phyloP scores from a whole-genome alignment of 35 echinoderm and acorn worm species.

The Diadema setosum region DNA sequence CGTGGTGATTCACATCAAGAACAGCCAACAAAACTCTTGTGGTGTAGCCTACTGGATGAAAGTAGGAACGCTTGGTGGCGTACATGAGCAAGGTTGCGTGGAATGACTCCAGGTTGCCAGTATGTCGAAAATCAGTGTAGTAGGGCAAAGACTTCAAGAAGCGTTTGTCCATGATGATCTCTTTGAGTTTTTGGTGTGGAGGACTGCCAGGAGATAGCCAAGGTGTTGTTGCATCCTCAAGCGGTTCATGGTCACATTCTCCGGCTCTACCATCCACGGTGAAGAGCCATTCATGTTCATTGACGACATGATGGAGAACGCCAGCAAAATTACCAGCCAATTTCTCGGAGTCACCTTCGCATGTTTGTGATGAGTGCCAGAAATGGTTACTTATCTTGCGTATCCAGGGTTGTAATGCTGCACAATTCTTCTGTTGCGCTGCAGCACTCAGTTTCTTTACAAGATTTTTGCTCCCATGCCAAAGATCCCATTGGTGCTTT shows the following conservation, averaged over 20 bases:
- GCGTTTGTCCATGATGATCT: neutral
- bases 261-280: constrained; percentile 13
- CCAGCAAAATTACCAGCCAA: neutral
- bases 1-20: constrained; percentile 33
- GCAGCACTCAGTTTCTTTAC: neutral
- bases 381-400: constrained; percentile 24
- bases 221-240: neutral
- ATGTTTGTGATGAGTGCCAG: constrained; percentile 27
- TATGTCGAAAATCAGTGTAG: constrained; percentile 32
- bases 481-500: constrained; percentile 31
- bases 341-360: neutral
- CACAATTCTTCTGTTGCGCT: neutral
- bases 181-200: constrained; percentile 1
- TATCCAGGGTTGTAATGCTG: neutral
- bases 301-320: constrained; percentile 30
- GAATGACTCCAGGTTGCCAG: constrained; percentile 34
- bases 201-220: neutral
- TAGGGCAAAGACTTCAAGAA: constrained; percentile 34
- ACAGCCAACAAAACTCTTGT: constrained; percentile 11
- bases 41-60: neutral
- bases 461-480: constrained; percentile 41
- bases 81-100: constrained; percentile 48
- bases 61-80: neutral
- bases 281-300: constrained; percentile 41
- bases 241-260: neutral